Evolutionary conservation across 2,888 invertebrate species (phyloP).

Genomic region (Apoda limacodes): DNA sequence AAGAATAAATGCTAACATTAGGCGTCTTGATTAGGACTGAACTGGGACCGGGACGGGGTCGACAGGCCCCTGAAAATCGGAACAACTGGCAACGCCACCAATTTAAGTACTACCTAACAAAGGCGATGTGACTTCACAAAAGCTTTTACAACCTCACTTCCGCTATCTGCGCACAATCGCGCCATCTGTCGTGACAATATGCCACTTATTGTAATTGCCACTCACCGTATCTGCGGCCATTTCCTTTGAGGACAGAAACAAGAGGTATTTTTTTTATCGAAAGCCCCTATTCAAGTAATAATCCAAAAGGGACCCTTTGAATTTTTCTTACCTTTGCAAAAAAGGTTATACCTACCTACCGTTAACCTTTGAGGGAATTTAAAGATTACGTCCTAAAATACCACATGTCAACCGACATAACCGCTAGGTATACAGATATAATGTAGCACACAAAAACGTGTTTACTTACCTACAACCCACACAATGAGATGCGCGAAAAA

Average conservation of each 20-base stretch:
- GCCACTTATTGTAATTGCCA: slow-evolving; percentile 41
- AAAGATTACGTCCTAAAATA: no score
- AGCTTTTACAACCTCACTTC: background rate
- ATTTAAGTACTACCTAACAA: no score
- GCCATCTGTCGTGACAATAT: slow-evolving; percentile 23
- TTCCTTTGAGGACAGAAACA: slow-evolving; percentile 22
- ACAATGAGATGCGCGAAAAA: no score
- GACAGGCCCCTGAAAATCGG: slow-evolving; percentile 36
- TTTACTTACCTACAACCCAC: no score
- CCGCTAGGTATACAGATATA: no score
- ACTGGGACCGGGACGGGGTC: no score
- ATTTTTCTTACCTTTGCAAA: slow-evolving; percentile 46
- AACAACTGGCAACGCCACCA: no score
- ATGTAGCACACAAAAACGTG: no score
- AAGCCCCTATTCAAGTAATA: slow-evolving; percentile 43
- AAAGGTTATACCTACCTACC: slow-evolving; percentile 38
- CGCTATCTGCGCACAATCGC: background rate
- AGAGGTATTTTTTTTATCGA: slow-evolving; percentile 28
- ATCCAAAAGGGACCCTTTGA: slow-evolving; percentile 55
- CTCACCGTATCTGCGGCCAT: slow-evolving; percentile 22
- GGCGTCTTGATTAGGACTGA: no score
- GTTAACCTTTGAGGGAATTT: slow-evolving; percentile 45
- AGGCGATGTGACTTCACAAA: no score
- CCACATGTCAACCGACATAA: no score
- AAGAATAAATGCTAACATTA: no score